Evolutionary conservation across 2,797 vertebrate genomes (phyloP).

Genomic region (Alectoris magna): DNA sequence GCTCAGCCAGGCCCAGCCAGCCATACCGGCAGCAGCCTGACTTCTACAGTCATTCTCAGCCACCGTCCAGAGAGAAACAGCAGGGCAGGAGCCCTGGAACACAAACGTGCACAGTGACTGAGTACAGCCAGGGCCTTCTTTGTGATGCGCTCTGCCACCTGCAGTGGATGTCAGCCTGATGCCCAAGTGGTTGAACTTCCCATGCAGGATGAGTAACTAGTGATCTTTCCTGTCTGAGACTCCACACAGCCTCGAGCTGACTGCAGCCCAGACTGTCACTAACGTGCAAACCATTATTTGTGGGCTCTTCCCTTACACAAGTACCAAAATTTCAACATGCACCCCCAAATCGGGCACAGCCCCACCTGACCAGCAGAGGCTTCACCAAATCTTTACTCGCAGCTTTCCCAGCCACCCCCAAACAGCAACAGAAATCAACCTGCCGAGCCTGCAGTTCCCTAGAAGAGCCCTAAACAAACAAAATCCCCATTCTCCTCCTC

Average conservation of each 20-base stretch:
- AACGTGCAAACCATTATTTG: not conserved
- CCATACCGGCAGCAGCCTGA: not conserved
- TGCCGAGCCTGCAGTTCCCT: conserved; percentile 16
- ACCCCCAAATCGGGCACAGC: not conserved
- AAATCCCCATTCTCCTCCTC: not conserved
- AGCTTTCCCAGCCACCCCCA: not conserved
- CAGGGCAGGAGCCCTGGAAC: not conserved
- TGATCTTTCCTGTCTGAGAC: not conserved
- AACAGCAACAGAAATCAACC: not conserved
- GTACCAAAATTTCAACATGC: not conserved
- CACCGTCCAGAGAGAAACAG: not conserved
- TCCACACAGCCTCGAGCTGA: not conserved
- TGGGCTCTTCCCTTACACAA: not conserved
- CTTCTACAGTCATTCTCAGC: not conserved
- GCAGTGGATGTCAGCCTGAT: not conserved
- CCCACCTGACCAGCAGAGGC: not conserved
- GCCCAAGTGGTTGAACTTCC: not conserved
- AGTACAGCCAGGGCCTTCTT: not conserved
- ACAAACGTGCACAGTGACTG: not conserved
- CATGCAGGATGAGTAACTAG: not conserved
- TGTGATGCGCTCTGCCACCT: not conserved
- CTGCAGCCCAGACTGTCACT: not conserved
- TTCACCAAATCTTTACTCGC: conserved; percentile 66
- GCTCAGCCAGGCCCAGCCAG: not conserved
- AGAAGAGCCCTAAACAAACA: not conserved